These are phyloP conservation scores for Apotomis betuletana DNA, from an alignment of 2,888 invertebrate species.

Conservation along the genomic window DNA sequence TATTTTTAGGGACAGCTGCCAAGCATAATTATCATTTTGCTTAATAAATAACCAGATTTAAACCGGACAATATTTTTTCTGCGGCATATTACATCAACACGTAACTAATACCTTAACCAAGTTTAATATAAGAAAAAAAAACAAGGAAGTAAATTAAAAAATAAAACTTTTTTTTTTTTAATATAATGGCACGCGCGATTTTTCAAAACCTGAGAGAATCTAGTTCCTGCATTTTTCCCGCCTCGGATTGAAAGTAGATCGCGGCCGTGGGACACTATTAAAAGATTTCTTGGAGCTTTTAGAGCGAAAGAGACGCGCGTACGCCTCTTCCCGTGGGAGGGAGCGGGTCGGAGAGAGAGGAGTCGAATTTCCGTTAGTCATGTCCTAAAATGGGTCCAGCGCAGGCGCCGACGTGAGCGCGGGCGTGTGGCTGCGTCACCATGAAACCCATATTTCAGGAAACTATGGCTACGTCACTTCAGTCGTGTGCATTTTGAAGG, in stretches of 20 bases:
- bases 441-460: slow-evolving; percentile 81
- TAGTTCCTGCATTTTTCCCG: slow-evolving; percentile 75
- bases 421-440: slow-evolving; percentile 81
- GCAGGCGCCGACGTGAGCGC: slow-evolving; percentile 84
- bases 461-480: slow-evolving; percentile 63
- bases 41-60: slow-evolving; percentile 25
- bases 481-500: slow-evolving; percentile 61
- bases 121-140: slow-evolving; percentile 17
- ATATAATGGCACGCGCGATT: slow-evolving; percentile 51
- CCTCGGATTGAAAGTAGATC: slow-evolving; percentile 82
- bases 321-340: slow-evolving; percentile 74
- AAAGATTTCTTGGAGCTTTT: slow-evolving; percentile 84
- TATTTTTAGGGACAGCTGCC: slow-evolving; percentile 61
- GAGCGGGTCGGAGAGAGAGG: slow-evolving; percentile 80
- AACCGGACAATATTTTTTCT: background rate
- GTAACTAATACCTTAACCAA: background rate
- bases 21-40: slow-evolving; percentile 26
- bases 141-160: background rate
- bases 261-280: slow-evolving; percentile 85
- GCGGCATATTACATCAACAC: background rate
- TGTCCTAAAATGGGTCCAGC: slow-evolving; percentile 89
- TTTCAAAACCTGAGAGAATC: slow-evolving; percentile 59
- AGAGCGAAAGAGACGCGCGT: slow-evolving; percentile 76
- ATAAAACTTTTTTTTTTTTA: slow-evolving; percentile 31
- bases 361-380: slow-evolving; percentile 87